Conservation (phyloP, 2,797 vertebrate species). For the Hypotaenidia philippensis region DNA sequence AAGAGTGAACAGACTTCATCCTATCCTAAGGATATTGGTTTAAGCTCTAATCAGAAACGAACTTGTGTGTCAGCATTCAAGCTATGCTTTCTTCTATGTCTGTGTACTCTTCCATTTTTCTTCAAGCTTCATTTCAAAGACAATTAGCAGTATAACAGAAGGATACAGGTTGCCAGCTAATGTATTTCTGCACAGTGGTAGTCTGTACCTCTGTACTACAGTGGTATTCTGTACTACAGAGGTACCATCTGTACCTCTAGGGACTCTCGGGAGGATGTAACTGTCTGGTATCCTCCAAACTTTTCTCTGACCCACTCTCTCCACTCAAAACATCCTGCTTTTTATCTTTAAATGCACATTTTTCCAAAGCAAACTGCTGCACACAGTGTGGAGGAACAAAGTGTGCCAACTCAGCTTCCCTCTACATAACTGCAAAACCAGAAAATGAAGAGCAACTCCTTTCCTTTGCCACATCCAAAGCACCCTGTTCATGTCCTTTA, state of each 20-base stretch:
- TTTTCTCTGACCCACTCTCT: not conserved
- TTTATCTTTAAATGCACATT: conserved; percentile 6
- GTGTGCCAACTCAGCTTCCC: not conserved
- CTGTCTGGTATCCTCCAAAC: not conserved
- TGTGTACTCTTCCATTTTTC: not conserved
- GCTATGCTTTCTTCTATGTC: not conserved
- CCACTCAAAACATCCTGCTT: not conserved
- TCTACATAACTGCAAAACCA: not conserved
- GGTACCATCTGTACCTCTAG: not conserved
- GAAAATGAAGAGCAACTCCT: not conserved
- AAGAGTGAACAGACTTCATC: not conserved
- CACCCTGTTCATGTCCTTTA: rapidly evolving
- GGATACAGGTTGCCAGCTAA: not conserved
- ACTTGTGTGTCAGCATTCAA: not conserved
- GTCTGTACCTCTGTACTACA: too few relatives aligned
- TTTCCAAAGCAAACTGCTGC: not conserved
- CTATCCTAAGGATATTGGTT: not conserved
- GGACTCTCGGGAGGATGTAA: not conserved
- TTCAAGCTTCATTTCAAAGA: conserved; percentile 23
- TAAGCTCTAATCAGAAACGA: not conserved
- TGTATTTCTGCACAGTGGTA: not conserved
- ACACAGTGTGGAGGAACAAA: not conserved
- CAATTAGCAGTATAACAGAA: not conserved
- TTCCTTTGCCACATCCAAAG: not conserved
- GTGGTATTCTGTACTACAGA: too few relatives aligned